phyloP scores from a whole-genome alignment of 2,888 invertebrate species.

The Zygothrica quintamaculata region DNA sequence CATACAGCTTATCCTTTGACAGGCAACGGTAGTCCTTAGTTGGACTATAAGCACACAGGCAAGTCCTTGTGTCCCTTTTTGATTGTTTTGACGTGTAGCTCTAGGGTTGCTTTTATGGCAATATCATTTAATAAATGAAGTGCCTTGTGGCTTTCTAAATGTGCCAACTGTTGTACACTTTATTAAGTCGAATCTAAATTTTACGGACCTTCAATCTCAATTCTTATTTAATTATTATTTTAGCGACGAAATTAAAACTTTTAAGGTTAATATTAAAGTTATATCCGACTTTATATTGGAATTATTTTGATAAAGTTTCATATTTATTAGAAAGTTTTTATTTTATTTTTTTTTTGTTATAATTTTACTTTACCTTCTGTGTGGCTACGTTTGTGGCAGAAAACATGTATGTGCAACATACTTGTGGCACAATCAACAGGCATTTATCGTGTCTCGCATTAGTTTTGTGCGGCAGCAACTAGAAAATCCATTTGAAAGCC shows the following conservation, averaged over 20 bases:
- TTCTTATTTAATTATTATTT: background rate
- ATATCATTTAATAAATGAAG: constrained; percentile 65
- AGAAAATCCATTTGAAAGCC: constrained; percentile 54
- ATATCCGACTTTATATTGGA: too few relatives aligned
- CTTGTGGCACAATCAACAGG: constrained; percentile 55
- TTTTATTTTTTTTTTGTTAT: background rate
- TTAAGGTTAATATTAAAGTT: too few relatives aligned
- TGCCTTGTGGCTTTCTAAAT: constrained; percentile 56
- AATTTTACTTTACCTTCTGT: background rate
- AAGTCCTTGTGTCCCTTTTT: constrained; percentile 30
- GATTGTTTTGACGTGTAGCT: constrained; percentile 29
- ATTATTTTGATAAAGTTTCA: too few relatives aligned
- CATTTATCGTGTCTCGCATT: constrained; percentile 21
- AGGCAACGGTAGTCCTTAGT: constrained; percentile 24
- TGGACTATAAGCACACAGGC: too few relatives aligned
- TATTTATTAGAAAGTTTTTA: too few relatives aligned
- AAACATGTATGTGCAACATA: constrained; percentile 40
- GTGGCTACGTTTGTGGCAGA: constrained; percentile 1
- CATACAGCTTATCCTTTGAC: constrained; percentile 62
- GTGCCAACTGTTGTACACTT: constrained; percentile 43
- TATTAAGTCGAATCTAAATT: constrained; percentile 20
- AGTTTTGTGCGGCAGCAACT: constrained; percentile 21
- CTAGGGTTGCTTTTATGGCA: constrained; percentile 36
- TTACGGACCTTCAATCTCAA: constrained; percentile 5
- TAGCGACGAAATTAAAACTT: too few relatives aligned